A percentile compares a stretch with the other conserved stretches of the same genome.
Conservation (phyloP, 1,140 invertebrate species). For the Liolophura sinensis region DNA sequence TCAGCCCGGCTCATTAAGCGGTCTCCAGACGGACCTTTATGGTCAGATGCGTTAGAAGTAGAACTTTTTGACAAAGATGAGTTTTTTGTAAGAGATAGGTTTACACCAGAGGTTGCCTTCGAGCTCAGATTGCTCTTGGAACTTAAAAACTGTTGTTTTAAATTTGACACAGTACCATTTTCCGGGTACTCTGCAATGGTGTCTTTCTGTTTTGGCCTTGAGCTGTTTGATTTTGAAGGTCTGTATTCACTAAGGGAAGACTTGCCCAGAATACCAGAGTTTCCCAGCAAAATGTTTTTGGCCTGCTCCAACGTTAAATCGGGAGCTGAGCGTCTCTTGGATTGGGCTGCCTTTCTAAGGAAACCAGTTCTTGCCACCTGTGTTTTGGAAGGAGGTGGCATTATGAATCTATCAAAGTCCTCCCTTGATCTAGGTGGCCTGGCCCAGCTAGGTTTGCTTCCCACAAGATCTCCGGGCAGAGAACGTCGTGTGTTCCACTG, state of each 20-base stretch:
- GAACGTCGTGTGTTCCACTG: background rate
- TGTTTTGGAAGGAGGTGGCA: conserved; percentile 32
- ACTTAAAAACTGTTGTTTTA: conserved; percentile 1
- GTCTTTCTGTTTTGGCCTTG: background rate
- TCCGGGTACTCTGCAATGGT: background rate
- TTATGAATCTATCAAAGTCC: conserved; percentile 20
- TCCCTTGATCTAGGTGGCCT: background rate
- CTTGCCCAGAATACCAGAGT: conserved; percentile 33
- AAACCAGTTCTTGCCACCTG: conserved; percentile 10
- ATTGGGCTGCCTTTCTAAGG: conserved; percentile 22
- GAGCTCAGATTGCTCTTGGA: conserved; percentile 3
- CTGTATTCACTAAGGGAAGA: background rate
- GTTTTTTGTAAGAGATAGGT: background rate
- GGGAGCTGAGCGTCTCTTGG: conserved; percentile 20
- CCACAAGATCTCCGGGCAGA: conserved; percentile 6
- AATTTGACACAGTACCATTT: conserved; percentile 5
- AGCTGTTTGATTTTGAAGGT: background rate
- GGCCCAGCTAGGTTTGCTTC: background rate
- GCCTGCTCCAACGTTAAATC: conserved; percentile 44
- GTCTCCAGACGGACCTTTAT: conserved; percentile 4
- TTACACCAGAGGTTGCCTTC: background rate
- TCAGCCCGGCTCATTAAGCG: conserved; percentile 6
- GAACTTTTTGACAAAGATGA: conserved; percentile 8
- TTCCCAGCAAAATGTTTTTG: conserved; percentile 42
- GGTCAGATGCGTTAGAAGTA: background rate